Conservation (phyloP, 1,140 invertebrate species). For the Drosophila teissieri region DNA sequence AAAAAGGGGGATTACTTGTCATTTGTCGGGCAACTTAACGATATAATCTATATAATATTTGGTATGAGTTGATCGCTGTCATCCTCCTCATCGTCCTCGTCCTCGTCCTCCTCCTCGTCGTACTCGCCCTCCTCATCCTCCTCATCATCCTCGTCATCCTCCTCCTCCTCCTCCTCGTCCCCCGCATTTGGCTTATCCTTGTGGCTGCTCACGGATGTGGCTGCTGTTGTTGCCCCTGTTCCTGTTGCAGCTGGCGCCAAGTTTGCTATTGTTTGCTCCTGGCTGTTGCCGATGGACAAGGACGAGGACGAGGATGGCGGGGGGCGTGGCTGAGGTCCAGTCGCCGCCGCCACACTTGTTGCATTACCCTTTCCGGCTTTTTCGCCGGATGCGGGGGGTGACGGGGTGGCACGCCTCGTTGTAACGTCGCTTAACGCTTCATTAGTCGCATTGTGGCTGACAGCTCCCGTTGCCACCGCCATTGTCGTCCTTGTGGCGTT, state of each 20-base stretch:
- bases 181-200: constrained; percentile 6
- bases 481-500: constrained; percentile 14
- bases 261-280: constrained; percentile 44
- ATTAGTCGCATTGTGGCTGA: constrained; percentile 73
- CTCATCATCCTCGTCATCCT: constrained; percentile 51
- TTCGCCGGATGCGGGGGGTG: constrained; percentile 25
- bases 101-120: constrained; percentile 64
- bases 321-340: neutral
- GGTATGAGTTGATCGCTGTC: constrained; percentile 78
- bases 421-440: constrained; percentile 72
- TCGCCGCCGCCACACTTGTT: constrained; percentile 58
- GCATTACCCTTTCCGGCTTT: constrained; percentile 36
- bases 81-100: constrained; percentile 70
- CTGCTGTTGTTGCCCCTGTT: neutral
- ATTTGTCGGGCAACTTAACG: constrained; percentile 30
- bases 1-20: constrained; percentile 11
- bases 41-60: constrained; percentile 78
- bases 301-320: too few species aligned
- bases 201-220: constrained; percentile 22
- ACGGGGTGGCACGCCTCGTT: constrained; percentile 50
- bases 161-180: constrained; percentile 21
- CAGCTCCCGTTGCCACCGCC: constrained; percentile 34
- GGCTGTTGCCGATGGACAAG: constrained; percentile 12
- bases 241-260: constrained; percentile 22
- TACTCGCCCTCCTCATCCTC: constrained; percentile 71